These are phyloP conservation scores for Bombylius discolor DNA, from an alignment of 2,888 invertebrate genomes.

Conservation along the genomic window DNA sequence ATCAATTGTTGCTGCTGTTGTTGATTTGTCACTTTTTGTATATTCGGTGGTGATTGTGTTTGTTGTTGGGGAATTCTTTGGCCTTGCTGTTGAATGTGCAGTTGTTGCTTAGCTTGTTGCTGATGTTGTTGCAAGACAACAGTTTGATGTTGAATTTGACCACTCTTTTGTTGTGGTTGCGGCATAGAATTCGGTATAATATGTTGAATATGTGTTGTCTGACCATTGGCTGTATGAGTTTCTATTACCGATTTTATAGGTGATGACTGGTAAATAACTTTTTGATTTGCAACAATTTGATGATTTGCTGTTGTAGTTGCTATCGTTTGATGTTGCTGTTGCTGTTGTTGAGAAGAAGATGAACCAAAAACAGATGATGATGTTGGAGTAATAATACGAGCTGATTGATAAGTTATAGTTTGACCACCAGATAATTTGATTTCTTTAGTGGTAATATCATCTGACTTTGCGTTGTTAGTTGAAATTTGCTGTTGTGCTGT, in stretches of 20 bases:
- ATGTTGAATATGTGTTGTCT: constrained; percentile 17
- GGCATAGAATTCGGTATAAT: constrained; percentile 25
- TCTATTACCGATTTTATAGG: constrained; percentile 33
- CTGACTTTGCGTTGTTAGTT: background rate
- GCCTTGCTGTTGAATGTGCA: background rate
- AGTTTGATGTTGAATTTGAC: constrained; percentile 21
- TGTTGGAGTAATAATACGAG: constrained; percentile 6
- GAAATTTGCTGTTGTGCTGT: constrained; percentile 22
- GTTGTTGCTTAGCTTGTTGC: constrained; percentile 13
- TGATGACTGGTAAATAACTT: background rate
- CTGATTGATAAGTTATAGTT: constrained; percentile 8
- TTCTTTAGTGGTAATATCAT: constrained; percentile 5
- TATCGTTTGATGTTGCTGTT: constrained; percentile 30
- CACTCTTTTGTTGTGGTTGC: constrained; percentile 21
- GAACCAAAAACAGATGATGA: constrained; percentile 22
- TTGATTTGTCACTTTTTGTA: constrained; percentile 1
- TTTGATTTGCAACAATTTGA: background rate
- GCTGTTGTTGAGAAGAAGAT: constrained; percentile 28
- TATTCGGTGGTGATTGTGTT: constrained; percentile 5
- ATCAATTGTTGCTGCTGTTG: constrained; percentile 13
- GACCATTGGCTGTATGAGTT: constrained; percentile 5
- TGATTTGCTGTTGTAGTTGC: constrained; percentile 25
- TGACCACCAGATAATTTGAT: constrained; percentile 2
- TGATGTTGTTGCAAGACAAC: constrained; percentile 22
- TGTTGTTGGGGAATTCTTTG: constrained; percentile 1